Evolutionary conservation across 2,888 invertebrate genomes (phyloP).

Genomic region (Nomada lathburiana): DNA sequence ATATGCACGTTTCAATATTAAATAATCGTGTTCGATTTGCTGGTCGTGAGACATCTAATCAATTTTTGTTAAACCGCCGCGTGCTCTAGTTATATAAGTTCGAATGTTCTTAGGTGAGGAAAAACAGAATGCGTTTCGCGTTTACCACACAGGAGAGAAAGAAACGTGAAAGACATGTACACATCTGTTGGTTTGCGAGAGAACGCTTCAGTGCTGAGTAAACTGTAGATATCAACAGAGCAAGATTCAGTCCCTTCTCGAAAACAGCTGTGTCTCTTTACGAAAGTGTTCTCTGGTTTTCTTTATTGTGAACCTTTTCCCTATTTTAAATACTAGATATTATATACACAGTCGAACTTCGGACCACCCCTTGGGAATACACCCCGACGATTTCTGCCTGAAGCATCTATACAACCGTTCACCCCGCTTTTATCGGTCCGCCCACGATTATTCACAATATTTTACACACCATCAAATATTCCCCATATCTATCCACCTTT

Average conservation of each 20-base stretch:
- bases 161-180: constrained; percentile 1
- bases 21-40: background rate
- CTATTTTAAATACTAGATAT: constrained; percentile 10
- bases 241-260: constrained; percentile 24
- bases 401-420: background rate
- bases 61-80: background rate
- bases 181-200: constrained; percentile 28
- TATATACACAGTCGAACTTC: background rate
- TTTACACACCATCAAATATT: no score
- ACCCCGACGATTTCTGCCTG: background rate
- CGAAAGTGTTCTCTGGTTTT: constrained; percentile 23
- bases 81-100: no score
- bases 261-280: constrained; percentile 54
- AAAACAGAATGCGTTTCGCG: constrained; percentile 11
- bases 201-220: constrained; percentile 26
- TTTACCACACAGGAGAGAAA: background rate
- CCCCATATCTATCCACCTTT: no score
- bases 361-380: background rate
- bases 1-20: background rate
- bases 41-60: no score
- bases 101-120: background rate
- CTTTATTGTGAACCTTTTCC: constrained; percentile 14
- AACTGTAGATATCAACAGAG: constrained; percentile 30
- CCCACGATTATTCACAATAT: background rate
- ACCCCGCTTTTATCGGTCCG: background rate